Evolutionary conservation across 2,113 vertebrate species (phyloP), one percentile per base, ranked within the genome.

Genomic region (Dunckerocampus dactyliophorus): DNA sequence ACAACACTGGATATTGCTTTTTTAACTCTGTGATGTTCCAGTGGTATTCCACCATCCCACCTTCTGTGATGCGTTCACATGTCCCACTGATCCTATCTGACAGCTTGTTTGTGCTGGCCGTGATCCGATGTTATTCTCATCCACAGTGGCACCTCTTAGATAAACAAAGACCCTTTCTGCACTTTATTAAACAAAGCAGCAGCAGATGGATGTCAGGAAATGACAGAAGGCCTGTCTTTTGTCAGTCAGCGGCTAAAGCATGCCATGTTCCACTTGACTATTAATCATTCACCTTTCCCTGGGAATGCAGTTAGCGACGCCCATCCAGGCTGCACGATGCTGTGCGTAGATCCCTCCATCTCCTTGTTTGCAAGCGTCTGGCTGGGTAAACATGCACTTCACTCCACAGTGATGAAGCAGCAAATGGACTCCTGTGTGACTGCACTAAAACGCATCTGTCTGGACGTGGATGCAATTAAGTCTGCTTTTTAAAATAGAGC

Each of bases 81-180:
- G 22, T 49, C 47, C 14, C 14, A 21, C 43, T 62, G 77, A 80
- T 77, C 61, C 55, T 59, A 58, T 67, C 76, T 57, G 65, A 66
- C 71, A 62, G 67, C 57, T 80, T 72, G 66, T 79, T 85, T 80
- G 59, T 76, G 47, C 47, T 53, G 62, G 51, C 39, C 7, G 24
- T 69, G 84, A 81, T 76, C 59, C 71, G 52, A 72, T 43, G 62
- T 49, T 46, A 61, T 60, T 75, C 68, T 75, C 67, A 63, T 78
- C 76, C 46, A 17, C 39, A 34, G 17, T 63, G 73, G 48, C 77
- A 69, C 34, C 69, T 70, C 59, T 19, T 54, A 66, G 69, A 77
- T 73, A 76, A 80, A 73, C 69, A 16, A 57, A 68, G 31, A 15
- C 14, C 59, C 57, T 50, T 54, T 71, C 57, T 50, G 65, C 68